phyloP scores from a whole-genome alignment of 2,888 invertebrate species.

The Venustoraphidia nigricollis region DNA sequence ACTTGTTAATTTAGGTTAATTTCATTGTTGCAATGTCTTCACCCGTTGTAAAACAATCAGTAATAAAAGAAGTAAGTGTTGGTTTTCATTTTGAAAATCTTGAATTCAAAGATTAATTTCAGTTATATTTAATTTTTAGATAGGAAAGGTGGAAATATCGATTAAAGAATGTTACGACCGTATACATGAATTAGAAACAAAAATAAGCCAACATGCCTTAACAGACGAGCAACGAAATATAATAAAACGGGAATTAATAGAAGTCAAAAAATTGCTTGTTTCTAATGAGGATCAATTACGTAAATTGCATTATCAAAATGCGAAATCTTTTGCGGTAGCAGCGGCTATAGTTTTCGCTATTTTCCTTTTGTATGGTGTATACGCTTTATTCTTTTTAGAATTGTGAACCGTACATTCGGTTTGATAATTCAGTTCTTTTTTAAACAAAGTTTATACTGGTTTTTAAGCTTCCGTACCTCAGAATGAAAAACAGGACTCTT shows the following conservation, averaged over 20 bases:
- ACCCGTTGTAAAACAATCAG: not conserved
- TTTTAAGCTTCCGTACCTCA: too few species aligned
- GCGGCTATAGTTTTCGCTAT: slow-evolving; percentile 18
- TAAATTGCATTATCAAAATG: slow-evolving; percentile 21
- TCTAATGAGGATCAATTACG: slow-evolving; percentile 22
- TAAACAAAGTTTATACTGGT: too few species aligned
- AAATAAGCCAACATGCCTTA: slow-evolving; percentile 16
- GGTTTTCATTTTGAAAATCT: too few species aligned
- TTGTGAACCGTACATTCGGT: not conserved
- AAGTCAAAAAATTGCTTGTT: slow-evolving; percentile 21
- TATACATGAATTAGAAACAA: slow-evolving; percentile 19
- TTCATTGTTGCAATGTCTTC: too few species aligned
- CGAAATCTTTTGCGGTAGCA: slow-evolving; percentile 19
- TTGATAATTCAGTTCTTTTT: too few species aligned
- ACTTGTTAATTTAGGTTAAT: too few species aligned
- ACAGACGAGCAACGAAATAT: slow-evolving; percentile 16
- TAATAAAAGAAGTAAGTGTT: slow-evolving; percentile 8
- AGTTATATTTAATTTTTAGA: slow-evolving; percentile 16
- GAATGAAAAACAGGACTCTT: too few species aligned
- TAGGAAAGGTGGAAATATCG: slow-evolving; percentile 20
- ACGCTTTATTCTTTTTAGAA: slow-evolving; percentile 17
- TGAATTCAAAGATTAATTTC: not conserved
- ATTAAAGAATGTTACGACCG: slow-evolving; percentile 20
- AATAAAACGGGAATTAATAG: slow-evolving; percentile 20
- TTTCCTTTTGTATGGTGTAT: slow-evolving; percentile 21